A percentile compares a stretch with the other conserved stretches of the same genome.
Evolutionary conservation across 2,113 vertebrate species (phyloP).

Genomic region (Lycocorax pyrrhopterus): DNA sequence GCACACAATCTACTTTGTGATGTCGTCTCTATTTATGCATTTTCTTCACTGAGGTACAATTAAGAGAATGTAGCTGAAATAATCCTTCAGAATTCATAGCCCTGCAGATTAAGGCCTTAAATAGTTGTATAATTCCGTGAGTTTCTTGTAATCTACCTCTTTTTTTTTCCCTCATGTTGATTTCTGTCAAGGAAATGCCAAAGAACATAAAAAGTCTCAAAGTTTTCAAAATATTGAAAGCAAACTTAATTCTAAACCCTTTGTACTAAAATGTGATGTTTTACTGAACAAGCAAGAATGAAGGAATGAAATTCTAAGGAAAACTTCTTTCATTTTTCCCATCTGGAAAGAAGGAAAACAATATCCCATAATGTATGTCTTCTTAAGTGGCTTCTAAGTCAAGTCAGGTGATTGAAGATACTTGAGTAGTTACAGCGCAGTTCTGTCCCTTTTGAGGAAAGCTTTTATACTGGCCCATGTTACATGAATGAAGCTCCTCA

Average conservation of each 20-base stretch:
- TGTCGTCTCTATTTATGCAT: background rate
- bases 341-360: background rate
- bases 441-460: background rate
- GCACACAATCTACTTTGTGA: background rate
- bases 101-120: background rate
- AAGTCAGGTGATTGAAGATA: background rate
- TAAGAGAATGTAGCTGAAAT: background rate
- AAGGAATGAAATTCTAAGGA: background rate
- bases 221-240: background rate
- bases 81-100: background rate
- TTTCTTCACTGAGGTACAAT: background rate
- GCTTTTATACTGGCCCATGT: background rate
- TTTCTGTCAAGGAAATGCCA: background rate
- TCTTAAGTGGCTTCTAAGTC: background rate
- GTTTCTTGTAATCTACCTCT: background rate
- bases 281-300: background rate
- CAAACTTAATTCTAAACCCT: background rate
- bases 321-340: background rate
- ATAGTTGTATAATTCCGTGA: background rate
- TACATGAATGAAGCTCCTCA: background rate
- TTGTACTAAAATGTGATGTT: background rate
- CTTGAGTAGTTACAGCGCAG: background rate
- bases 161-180: background rate
- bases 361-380: background rate
- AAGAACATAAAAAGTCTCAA: background rate